phyloP scores from a whole-genome alignment of 2,113 vertebrate genomes.

The Lampris megalopsis region DNA sequence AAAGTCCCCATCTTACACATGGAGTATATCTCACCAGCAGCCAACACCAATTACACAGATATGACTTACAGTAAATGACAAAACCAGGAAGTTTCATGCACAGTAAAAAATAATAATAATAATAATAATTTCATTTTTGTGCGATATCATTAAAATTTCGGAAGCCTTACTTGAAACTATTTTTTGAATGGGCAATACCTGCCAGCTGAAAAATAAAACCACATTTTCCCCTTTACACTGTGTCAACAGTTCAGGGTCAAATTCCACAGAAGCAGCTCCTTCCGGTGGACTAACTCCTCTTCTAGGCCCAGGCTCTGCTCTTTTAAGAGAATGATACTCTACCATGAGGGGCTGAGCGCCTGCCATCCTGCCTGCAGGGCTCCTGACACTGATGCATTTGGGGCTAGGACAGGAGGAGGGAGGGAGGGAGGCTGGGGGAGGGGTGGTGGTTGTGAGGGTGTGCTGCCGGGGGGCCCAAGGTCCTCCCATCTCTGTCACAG shows the following conservation, averaged over 20 bases:
- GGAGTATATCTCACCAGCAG: too few relatives aligned
- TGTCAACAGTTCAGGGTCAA: slow-evolving; percentile 49
- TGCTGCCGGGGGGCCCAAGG: background rate
- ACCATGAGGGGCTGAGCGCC: slow-evolving; percentile 21
- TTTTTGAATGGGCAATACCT: slow-evolving; percentile 17
- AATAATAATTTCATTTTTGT: too few relatives aligned
- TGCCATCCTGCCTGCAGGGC: slow-evolving; percentile 69
- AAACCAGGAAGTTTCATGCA: too few relatives aligned
- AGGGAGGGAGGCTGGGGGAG: slow-evolving; percentile 19
- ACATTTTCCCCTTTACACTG: slow-evolving; percentile 32
- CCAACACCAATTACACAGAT: too few relatives aligned
- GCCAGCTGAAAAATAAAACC: slow-evolving; percentile 24
- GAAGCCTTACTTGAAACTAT: too few relatives aligned
- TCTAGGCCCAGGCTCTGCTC: slow-evolving; percentile 13
- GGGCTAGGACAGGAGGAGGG: slow-evolving; percentile 29
- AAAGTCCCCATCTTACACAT: background rate
- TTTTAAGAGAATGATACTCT: slow-evolving; percentile 45
- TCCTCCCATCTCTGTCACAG: slow-evolving; percentile 45
- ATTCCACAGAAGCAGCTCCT: slow-evolving; percentile 46
- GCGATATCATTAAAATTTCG: too few relatives aligned
- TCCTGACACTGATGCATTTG: slow-evolving; percentile 77
- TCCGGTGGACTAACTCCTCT: background rate
- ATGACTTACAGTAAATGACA: too few relatives aligned
- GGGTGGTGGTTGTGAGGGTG: background rate
- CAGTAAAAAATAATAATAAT: too few relatives aligned